Evolutionary conservation across 2,888 invertebrate species (phyloP), one percentile per base, ranked within the genome.

Genomic region (Athalia rosae): DNA sequence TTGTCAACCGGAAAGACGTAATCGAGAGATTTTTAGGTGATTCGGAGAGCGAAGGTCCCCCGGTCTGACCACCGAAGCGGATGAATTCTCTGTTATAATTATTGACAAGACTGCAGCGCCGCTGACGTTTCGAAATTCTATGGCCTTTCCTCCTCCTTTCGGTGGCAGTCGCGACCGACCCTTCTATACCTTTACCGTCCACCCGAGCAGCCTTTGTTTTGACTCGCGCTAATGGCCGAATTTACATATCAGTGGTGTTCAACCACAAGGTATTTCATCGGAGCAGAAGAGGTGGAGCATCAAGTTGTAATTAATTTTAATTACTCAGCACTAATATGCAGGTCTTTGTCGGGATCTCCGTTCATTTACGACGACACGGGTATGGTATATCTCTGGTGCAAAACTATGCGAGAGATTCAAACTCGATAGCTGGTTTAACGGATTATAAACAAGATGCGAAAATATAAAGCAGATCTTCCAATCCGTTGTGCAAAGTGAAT

Each of bases 191-290:
- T 58, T 71, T 71, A 71, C 50, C 71, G 58, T 56, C 56, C 43
- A 71, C 15, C 59, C 69, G 61, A 45, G 13, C 56, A 58, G 50
- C 58, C 67, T 77, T 77, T 77, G 77, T 77, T 77, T 77, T 77
- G 77, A 77, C 77, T 77, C 48, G 77, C 77, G 66, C 61, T 77
- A 77, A 77, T 77, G 77, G 77, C 77, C 77, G 67, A 45, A 77
- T 77, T 77, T 77, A 77, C 77, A 77, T 77, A 77, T 67, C 77
- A 77, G 77, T 69, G 77, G 67, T 66, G 58, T 67, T 77, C 77
- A 77, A 77, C 56, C 64, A 64, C 28, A 11, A 47, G 56, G 56
- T 47, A 66, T 58, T 45, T 41, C 45, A 76, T 50, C 64, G 59
- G 64, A 66, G 64, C 28, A 56, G 66, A 76, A 76, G 66, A 76